Percentiles rank a stretch among this genome's conserved stretches.
phyloP scores from a whole-genome alignment of 2,888 invertebrate genomes.

The Clivina fossor region DNA sequence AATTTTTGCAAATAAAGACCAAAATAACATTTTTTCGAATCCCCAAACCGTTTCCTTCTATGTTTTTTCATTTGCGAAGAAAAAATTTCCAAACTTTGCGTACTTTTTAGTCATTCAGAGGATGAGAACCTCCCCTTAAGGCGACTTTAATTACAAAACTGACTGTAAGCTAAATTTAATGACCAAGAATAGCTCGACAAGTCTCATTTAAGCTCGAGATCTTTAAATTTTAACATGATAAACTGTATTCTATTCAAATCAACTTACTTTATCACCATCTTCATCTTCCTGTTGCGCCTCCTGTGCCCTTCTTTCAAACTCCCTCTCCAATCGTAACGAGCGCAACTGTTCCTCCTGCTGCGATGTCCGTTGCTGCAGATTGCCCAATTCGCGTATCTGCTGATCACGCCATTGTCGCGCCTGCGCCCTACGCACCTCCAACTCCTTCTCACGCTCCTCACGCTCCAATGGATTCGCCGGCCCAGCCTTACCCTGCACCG shows the following conservation, averaged over 20 bases:
- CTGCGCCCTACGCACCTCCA: slow-evolving; percentile 72
- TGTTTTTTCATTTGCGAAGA: too few relatives aligned
- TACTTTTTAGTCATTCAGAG: too few relatives aligned
- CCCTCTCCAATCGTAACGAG: slow-evolving; percentile 87
- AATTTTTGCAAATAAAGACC: too few relatives aligned
- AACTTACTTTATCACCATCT: slow-evolving; percentile 66
- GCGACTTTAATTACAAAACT: too few relatives aligned
- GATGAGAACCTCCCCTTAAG: too few relatives aligned
- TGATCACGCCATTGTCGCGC: slow-evolving; percentile 80
- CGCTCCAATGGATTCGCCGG: slow-evolving; percentile 87
- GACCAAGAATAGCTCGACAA: too few relatives aligned
- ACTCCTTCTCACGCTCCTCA: slow-evolving; percentile 82
- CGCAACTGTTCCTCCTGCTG: slow-evolving; percentile 87
- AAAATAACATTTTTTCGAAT: too few relatives aligned
- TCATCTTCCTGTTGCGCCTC: slow-evolving; percentile 72
- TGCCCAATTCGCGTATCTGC: slow-evolving; percentile 78
- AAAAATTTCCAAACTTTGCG: too few relatives aligned
- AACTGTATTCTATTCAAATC: not conserved
- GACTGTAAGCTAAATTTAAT: too few relatives aligned
- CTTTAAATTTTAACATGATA: too few relatives aligned
- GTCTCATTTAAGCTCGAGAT: too few relatives aligned
- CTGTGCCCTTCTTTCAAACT: slow-evolving; percentile 89
- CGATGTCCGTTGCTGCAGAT: slow-evolving; percentile 66
- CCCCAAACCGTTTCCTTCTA: too few relatives aligned
- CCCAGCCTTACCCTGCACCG: slow-evolving; percentile 40